A percentile compares a stretch with the other conserved stretches of the same genome.
Conservation (phyloP, 2,888 invertebrate species). For the Zhengitettix transpicula region DNA sequence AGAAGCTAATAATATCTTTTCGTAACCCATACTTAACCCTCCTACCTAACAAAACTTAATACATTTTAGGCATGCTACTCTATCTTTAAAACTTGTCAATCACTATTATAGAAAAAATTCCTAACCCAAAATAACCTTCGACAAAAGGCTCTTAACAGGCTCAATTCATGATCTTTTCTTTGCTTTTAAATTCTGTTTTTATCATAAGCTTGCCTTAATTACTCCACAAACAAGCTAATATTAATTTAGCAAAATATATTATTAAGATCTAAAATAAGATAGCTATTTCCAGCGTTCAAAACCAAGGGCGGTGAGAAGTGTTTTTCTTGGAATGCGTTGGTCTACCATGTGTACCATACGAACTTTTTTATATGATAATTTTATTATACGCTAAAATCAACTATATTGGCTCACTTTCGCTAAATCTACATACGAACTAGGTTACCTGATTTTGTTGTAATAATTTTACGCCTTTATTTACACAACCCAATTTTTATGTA, state of each 20-base stretch:
- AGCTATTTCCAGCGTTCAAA: not conserved
- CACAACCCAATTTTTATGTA: not conserved
- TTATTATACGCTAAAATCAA: not conserved
- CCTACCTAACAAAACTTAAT: not conserved
- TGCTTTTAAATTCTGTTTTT: not conserved
- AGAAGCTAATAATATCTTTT: not conserved
- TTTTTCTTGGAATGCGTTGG: not conserved
- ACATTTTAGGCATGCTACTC: not conserved
- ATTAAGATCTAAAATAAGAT: not conserved
- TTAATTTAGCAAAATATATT: not conserved
- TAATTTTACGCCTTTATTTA: not conserved
- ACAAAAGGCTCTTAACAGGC: not conserved
- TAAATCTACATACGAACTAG: not conserved
- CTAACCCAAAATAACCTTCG: not conserved
- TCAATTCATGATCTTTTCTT: not conserved
- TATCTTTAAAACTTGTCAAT: not conserved
- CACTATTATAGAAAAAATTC: not conserved
- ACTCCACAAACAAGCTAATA: not conserved
- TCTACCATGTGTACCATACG: not conserved
- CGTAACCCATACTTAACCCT: not conserved
- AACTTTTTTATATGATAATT: slow-evolving; percentile 1
- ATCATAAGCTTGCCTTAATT: not conserved
- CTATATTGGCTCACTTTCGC: not conserved
- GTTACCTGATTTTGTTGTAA: not conserved
- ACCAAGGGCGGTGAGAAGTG: not conserved